phyloP scores from a whole-genome alignment of 2,797 vertebrate genomes.

The Silurus aristotelis region DNA sequence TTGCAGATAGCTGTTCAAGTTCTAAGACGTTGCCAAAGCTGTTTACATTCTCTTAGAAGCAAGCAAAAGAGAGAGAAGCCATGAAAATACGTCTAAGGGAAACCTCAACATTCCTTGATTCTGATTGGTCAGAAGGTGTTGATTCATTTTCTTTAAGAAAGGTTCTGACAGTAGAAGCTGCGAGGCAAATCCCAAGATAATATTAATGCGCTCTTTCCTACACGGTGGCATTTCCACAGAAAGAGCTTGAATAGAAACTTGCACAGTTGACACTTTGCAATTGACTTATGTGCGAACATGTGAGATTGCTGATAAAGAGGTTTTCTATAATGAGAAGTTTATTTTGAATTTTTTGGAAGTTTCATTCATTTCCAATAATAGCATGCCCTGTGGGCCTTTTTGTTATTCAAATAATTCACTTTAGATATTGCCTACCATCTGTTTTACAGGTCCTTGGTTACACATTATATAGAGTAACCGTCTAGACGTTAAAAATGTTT shows the following conservation, averaged over 20 bases:
- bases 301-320: neutral
- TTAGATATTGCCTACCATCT: neutral
- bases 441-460: neutral
- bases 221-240: neutral
- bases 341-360: neutral
- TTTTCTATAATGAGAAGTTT: neutral
- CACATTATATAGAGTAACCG: neutral
- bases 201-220: neutral
- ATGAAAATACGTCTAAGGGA: no score
- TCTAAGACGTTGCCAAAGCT: neutral
- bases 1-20: neutral
- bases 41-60: neutral
- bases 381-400: neutral
- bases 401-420: neutral
- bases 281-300: accelerated
- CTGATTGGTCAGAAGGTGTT: neutral
- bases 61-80: neutral
- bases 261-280: neutral
- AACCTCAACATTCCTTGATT: neutral
- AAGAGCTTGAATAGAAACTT: neutral
- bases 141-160: neutral
- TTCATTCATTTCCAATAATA: neutral
- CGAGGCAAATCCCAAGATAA: neutral
- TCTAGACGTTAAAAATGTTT: neutral
- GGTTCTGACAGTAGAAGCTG: neutral